Base-by-base conservation (phyloP, 2,888 invertebrate genomes). In the Drosophila acutilabella region DNA sequence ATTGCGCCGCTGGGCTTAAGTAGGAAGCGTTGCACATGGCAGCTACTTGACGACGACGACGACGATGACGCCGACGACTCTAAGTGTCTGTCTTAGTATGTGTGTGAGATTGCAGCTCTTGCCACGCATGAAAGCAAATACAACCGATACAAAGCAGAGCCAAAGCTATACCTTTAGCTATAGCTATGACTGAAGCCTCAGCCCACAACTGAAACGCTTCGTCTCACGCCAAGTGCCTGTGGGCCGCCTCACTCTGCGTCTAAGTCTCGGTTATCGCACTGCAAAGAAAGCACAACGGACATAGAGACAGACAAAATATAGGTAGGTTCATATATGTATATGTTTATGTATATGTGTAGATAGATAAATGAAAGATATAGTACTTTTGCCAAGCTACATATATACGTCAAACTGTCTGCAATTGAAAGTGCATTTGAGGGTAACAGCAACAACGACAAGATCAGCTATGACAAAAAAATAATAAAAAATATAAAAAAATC, bases 391-490 rank as follows among this genome's bases (percentile, higher is more conserved):
- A 52, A 23, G 77, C 75, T 71, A 69, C 76, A 42, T 14, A 40
- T 36, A 83, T 76, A 83, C 83, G 85, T 85, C 83, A 83, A 84
- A 71, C 82, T 83, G 86, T 81, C 81, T 85, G 81, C 84, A 85
- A 85, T 86, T 85, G 84, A 85, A 85, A 85, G 84, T 84, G 84
- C 84, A 84, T 86, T 83, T 86, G 86, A 80, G 78, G 82, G 83
- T 69, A 85, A 76, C 38, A 57, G 38, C 45, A 81, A 51, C 69
- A 69, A 48, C 60, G 61, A 40, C 51, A 54, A 18, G 53, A 50
- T 60, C 56, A 45, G 56, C 51, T 42, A 68, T 42, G 59, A 73
- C 69, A 64, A 73, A 68, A 65, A 66, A 41, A 38, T 13, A 36
- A 36, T 3, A 36, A 36, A 53, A 11, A 20, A 20, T 20, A 20